Evolutionary conservation across 2,113 vertebrate genomes (phyloP).

Genomic region (Tetrao urogallus): DNA sequence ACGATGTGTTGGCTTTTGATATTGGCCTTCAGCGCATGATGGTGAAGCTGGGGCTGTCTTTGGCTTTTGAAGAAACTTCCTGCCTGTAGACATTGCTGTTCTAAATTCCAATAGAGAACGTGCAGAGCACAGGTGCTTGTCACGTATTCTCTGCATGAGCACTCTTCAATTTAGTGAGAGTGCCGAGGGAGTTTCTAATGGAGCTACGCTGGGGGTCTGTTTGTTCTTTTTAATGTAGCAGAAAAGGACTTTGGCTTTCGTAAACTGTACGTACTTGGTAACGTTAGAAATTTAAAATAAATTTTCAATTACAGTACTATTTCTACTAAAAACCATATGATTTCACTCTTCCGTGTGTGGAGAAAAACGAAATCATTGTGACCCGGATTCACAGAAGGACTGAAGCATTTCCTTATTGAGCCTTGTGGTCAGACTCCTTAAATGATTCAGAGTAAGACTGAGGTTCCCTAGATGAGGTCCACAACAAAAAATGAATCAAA

Average conservation of each 20-base stretch:
- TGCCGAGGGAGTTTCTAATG: slow-evolving; percentile 28
- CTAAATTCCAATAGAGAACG: not conserved
- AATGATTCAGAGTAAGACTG: not conserved
- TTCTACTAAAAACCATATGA: slow-evolving; percentile 38
- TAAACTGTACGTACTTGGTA: slow-evolving; percentile 61
- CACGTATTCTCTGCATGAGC: slow-evolving; percentile 4
- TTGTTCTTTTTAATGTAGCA: slow-evolving; percentile 65
- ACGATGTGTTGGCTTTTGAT: accelerated
- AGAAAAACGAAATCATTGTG: not conserved
- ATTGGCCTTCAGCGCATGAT: not conserved
- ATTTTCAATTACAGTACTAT: slow-evolving; percentile 56
- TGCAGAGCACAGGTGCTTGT: not conserved
- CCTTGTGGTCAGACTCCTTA: not conserved
- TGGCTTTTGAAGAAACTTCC: slow-evolving; percentile 3
- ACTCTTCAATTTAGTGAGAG: not conserved
- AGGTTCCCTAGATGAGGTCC: not conserved
- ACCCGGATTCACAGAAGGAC: not conserved
- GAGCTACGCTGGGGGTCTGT: not conserved
- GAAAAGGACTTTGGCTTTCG: slow-evolving; percentile 59
- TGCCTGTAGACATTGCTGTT: not conserved
- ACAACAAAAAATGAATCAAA: not conserved
- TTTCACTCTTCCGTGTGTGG: not conserved
- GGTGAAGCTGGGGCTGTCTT: not conserved
- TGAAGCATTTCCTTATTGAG: not conserved
- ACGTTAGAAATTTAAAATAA: slow-evolving; percentile 69